These are phyloP conservation scores for Unio pictorum DNA, from an alignment of 2,888 invertebrate genomes.

Conservation along the genomic window DNA sequence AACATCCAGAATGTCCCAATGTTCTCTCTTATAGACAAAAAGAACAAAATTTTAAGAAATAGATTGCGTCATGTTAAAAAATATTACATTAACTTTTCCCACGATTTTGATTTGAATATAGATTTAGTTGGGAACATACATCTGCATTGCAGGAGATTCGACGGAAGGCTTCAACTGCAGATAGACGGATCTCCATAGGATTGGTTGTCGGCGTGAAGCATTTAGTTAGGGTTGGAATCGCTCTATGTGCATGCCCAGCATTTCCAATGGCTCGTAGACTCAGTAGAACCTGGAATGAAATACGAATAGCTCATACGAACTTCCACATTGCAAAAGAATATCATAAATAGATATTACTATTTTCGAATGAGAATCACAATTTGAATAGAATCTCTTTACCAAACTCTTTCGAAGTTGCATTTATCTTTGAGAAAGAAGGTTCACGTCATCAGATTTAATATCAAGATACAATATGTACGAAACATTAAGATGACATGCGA, in stretches of 20 bases:
- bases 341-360: too few species aligned
- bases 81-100: neutral
- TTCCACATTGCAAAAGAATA: too few species aligned
- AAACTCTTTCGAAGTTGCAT: too few species aligned
- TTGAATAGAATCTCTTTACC: too few species aligned
- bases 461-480: too few species aligned
- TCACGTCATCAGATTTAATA: too few species aligned
- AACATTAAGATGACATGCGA: too few species aligned
- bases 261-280: conserved; percentile 91
- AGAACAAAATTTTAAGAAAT: neutral
- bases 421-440: too few species aligned
- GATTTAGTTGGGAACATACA: conserved; percentile 43
- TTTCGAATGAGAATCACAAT: too few species aligned
- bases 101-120: neutral
- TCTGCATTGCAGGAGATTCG: conserved; percentile 79
- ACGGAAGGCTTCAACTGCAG: conserved; percentile 85
- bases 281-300: conserved; percentile 75
- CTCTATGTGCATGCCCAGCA: conserved; percentile 80
- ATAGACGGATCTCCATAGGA: conserved; percentile 82
- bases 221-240: conserved; percentile 50
- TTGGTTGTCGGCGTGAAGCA: conserved; percentile 74
- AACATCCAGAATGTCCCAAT: too few species aligned
- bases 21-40: too few species aligned
- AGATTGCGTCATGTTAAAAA: neutral
- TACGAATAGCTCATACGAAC: too few species aligned